Conservation (phyloP, 2,888 invertebrate species). For the Microchrysa polita region DNA sequence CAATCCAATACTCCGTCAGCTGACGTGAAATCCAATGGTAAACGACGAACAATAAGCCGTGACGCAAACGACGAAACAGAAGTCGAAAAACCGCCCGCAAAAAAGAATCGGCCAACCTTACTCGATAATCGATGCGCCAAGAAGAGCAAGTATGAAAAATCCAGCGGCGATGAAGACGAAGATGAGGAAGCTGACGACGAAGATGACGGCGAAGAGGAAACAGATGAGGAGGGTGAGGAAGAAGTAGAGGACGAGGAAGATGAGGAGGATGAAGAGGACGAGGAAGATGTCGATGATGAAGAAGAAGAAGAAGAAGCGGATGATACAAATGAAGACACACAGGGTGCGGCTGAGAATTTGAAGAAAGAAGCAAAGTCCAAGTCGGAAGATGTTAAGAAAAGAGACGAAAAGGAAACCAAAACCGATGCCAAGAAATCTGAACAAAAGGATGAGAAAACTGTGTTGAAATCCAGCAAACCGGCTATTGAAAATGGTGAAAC, state of each 20-base stretch:
- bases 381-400: not conserved
- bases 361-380: slow-evolving; percentile 35
- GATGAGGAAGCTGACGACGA: slow-evolving; percentile 55
- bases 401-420: no score
- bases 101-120: slow-evolving; percentile 59
- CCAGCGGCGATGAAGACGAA: slow-evolving; percentile 52
- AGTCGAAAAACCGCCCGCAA: slow-evolving; percentile 52
- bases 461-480: no score
- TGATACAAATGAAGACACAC: slow-evolving; percentile 52
- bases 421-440: no score
- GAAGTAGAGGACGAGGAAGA: slow-evolving; percentile 55
- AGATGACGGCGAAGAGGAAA: slow-evolving; percentile 56
- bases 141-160: slow-evolving; percentile 60
- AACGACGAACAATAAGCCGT: slow-evolving; percentile 55
- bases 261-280: slow-evolving; percentile 50
- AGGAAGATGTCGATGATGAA: slow-evolving; percentile 55
- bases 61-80: slow-evolving; percentile 52
- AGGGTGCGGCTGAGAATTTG: slow-evolving; percentile 49
- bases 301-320: slow-evolving; percentile 55
- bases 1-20: slow-evolving; percentile 56
- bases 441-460: no score
- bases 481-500: no score
- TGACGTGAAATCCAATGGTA: slow-evolving; percentile 49
- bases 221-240: slow-evolving; percentile 54
- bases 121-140: slow-evolving; percentile 59